Evolutionary conservation across 2,888 invertebrate genomes (phyloP).

Genomic region (Chelonus formosanus): DNA sequence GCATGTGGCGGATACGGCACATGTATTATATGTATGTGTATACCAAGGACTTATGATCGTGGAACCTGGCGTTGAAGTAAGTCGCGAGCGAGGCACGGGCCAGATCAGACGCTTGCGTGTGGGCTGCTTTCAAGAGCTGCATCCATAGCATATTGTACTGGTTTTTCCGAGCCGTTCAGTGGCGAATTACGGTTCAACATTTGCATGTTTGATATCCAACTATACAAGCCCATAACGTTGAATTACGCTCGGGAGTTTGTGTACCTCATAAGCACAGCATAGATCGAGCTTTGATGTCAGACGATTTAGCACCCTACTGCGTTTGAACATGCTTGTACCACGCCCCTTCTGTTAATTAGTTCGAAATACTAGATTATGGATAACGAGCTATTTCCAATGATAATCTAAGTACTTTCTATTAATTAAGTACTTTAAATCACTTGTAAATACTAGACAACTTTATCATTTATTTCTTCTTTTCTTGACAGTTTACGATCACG

Average conservation of each 20-base stretch:
- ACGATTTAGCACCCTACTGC: slow-evolving; percentile 28
- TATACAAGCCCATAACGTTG: slow-evolving; percentile 37
- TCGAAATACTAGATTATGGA: slow-evolving; percentile 4
- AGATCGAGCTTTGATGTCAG: slow-evolving; percentile 31
- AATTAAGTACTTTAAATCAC: too few species aligned
- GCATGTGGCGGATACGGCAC: slow-evolving; percentile 37
- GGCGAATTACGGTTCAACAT: slow-evolving; percentile 54
- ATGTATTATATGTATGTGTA: background rate
- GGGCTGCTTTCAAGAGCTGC: slow-evolving; percentile 1
- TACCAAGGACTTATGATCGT: slow-evolving; percentile 16
- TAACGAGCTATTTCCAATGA: too few species aligned
- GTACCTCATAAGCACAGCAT: slow-evolving; percentile 20
- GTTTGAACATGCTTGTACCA: slow-evolving; percentile 14
- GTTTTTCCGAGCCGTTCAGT: slow-evolving; percentile 36
- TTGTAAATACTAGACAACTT: too few species aligned
- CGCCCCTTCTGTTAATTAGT: slow-evolving; percentile 22
- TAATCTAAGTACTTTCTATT: too few species aligned
- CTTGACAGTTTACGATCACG: too few species aligned
- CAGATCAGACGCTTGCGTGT: background rate
- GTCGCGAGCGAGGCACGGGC: background rate
- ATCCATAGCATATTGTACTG: slow-evolving; percentile 29
- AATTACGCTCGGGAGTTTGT: slow-evolving; percentile 20
- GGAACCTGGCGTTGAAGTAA: slow-evolving; percentile 7
- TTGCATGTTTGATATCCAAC: slow-evolving; percentile 56
- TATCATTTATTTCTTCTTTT: too few species aligned